phyloP scores from a whole-genome alignment of 2,113 vertebrate genomes.

The Eurypyga helias region DNA sequence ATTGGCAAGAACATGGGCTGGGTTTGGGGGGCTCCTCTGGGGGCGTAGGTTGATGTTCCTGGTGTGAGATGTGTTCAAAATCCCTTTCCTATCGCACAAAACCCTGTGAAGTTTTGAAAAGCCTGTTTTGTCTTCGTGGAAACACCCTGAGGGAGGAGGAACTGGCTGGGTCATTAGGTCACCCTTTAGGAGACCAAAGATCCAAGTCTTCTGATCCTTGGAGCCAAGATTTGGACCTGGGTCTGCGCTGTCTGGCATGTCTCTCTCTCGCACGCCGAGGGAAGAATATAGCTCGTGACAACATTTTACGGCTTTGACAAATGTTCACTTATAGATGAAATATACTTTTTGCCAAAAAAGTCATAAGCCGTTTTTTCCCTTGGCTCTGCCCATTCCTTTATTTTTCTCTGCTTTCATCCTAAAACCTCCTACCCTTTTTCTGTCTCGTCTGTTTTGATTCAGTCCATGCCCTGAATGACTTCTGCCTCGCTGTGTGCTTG shows the following conservation, averaged over 20 bases:
- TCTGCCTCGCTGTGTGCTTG: slow-evolving; percentile 43
- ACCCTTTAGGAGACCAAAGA: neutral
- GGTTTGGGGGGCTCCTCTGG: too few species aligned
- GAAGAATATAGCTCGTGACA: neutral
- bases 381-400: slow-evolving; percentile 20
- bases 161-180: neutral
- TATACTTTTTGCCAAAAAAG: slow-evolving; percentile 24
- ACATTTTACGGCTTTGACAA: slow-evolving; percentile 8
- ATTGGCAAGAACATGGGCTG: accelerated
- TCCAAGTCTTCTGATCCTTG: neutral
- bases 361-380: neutral
- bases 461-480: slow-evolving; percentile 51
- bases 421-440: slow-evolving; percentile 50
- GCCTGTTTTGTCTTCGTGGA: neutral
- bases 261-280: neutral
- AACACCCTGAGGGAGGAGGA: neutral
- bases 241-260: neutral
- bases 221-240: neutral
- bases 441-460: slow-evolving; percentile 57
- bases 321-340: slow-evolving; percentile 41
- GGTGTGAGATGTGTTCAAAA: neutral
- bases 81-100: neutral
- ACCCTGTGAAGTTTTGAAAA: neutral
- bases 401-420: slow-evolving; percentile 55
- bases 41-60: neutral